phyloP scores from a whole-genome alignment of 64 coral and sea anemone species.

The Platygyra sinensis region DNA sequence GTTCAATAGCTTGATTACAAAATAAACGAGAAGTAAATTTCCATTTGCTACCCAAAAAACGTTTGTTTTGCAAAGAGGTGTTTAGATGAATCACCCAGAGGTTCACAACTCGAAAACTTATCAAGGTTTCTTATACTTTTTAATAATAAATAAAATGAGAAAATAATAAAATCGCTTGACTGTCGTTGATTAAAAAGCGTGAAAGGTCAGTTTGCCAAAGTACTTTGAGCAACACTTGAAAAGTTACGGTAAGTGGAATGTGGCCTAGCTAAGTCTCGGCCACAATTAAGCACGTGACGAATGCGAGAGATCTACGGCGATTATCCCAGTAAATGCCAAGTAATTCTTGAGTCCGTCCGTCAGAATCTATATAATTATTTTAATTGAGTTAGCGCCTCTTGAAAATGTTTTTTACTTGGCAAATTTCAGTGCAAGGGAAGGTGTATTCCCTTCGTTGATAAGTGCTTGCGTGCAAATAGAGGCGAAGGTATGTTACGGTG shows the following conservation, averaged over 20 bases:
- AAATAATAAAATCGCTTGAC: background rate
- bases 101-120: background rate
- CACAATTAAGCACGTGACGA: background rate
- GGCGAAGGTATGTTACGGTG: background rate
- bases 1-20: slow-evolving; percentile 3
- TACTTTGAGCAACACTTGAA: background rate
- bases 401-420: slow-evolving; percentile 3
- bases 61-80: background rate
- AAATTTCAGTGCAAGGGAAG: background rate
- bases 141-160: slow-evolving; percentile 4
- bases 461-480: background rate
- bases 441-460: too few species aligned
- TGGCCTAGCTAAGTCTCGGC: background rate
- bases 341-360: background rate
- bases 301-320: background rate
- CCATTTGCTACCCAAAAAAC: background rate
- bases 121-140: background rate
- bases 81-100: background rate
- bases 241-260: background rate
- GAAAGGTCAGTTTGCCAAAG: slow-evolving; percentile 4
- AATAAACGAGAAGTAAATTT: background rate
- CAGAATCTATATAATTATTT: background rate
- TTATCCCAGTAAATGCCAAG: background rate
- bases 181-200: background rate
- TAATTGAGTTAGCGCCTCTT: background rate